Evolutionary conservation across 2,113 vertebrate genomes (phyloP), one percentile per base, ranked within the genome.

Genomic region (Elachura formosa): DNA sequence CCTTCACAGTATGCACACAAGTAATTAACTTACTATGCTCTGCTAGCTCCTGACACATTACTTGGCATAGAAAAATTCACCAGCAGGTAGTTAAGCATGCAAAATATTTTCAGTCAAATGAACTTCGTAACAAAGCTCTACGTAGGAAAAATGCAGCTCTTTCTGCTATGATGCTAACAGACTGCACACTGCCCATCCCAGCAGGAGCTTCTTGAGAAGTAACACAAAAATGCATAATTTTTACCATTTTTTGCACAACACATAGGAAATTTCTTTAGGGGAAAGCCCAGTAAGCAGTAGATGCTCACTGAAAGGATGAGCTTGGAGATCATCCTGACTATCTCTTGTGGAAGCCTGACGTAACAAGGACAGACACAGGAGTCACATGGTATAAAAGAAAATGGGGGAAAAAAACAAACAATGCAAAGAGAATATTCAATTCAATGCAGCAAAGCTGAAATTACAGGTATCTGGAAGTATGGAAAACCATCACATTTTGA

Each of bases 1-100:
- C 91, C 89, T 84, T 91, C 95, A 94, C 77, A 93, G 95, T 96
- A 82, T 94, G 89, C 95, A 96, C 95, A 96, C 96, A 94, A 96
- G 96, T 97, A 98, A 98, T 97, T 97, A 98, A 95, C 97, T 96
- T 93, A 89, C 93, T 93, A 95, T 94, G 97, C 95, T 97, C 95
- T 1, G 81, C 93, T 97, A 97, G 87, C 88, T 96, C 87, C 95
- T 94, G 96, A 97, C 84, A 97, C 55, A 26, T 93, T 96, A 95
- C 89, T 88, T 55, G 87, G 92, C 97, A 96, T 72, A 80, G 90
- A 89, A 91, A 93, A 94, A 94, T 85, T 92, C 90, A 95, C 92
- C 90, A 84, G 94, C 94, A 97, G 94, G 87, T 93, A 97, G 94
- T 95, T 97, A 97, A 96, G 96, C 93, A 97, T 97, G 95, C 84